These are phyloP conservation scores for Heliconius hewitsoni DNA, from an alignment of 1,140 invertebrate genomes.

Conservation along the genomic window DNA sequence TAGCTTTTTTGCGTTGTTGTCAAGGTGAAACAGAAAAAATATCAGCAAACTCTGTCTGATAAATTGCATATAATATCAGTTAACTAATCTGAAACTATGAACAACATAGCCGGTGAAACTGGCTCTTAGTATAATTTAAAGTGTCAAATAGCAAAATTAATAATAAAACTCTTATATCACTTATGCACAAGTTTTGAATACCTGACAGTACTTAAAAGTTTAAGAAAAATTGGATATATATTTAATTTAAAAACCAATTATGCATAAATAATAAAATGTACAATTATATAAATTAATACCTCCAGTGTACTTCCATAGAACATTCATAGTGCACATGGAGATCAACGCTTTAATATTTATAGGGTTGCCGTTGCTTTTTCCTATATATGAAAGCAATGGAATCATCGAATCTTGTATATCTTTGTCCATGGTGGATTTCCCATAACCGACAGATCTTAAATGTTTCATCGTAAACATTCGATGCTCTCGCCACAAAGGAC, in stretches of 20 bases:
- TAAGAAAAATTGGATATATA: too few species aligned
- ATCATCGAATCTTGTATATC: constrained; percentile 85
- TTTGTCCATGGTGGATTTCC: constrained; percentile 86
- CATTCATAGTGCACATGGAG: constrained; percentile 85
- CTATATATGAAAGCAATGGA: constrained; percentile 78
- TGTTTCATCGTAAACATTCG: constrained; percentile 87
- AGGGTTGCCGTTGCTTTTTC: constrained; percentile 55
- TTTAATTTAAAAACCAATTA: neutral
- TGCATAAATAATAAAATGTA: neutral
- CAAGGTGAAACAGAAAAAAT: too few species aligned
- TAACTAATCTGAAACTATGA: too few species aligned
- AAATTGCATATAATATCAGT: too few species aligned
- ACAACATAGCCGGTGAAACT: too few species aligned
- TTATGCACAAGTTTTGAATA: too few species aligned
- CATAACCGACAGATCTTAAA: constrained; percentile 88
- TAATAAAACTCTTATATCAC: too few species aligned
- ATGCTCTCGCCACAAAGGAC: constrained; percentile 88
- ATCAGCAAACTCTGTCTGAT: too few species aligned
- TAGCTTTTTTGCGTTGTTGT: too few species aligned
- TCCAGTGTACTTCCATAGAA: constrained; percentile 87
- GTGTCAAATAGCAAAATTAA: too few species aligned
- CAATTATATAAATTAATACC: constrained; percentile 72
- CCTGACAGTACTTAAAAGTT: too few species aligned
- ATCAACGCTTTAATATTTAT: constrained; percentile 76
- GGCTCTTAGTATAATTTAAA: too few species aligned